A percentile compares a stretch with the other conserved stretches of the same genome.
Conservation (phyloP, 2,888 invertebrate genomes). For the Plebejus melissa region DNA sequence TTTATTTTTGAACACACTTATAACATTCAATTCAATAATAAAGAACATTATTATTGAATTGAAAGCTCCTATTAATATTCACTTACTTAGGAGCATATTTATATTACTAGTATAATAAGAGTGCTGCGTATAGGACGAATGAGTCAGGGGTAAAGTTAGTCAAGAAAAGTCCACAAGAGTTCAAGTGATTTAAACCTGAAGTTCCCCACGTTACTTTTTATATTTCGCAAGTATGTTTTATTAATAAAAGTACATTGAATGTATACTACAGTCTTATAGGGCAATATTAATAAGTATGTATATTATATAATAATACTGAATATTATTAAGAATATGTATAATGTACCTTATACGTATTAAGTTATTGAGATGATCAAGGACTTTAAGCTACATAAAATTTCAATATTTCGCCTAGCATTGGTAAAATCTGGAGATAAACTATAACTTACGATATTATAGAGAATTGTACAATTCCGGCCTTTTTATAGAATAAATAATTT, state of each 20-base stretch:
- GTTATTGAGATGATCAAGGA: too few species aligned
- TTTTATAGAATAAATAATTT: background rate
- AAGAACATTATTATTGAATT: background rate
- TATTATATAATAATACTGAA: too few species aligned
- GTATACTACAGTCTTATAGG: too few species aligned
- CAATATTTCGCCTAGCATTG: too few species aligned
- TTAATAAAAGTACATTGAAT: too few species aligned
- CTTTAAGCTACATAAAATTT: too few species aligned
- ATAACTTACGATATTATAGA: background rate
- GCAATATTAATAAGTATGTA: too few species aligned
- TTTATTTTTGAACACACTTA: background rate
- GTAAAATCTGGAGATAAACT: too few species aligned
- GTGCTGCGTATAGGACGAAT: background rate
- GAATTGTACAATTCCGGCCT: background rate
- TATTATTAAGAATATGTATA: too few species aligned
- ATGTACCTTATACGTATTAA: too few species aligned
- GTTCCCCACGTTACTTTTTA: background rate
- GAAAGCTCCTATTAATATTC: background rate
- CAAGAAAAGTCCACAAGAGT: too few species aligned
- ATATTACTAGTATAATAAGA: background rate
- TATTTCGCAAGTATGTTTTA: background rate
- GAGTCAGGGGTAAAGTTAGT: background rate
- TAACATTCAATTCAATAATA: too few species aligned
- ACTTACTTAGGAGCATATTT: background rate
- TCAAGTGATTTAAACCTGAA: background rate